Evolutionary conservation across 2,113 vertebrate genomes (phyloP).

Genomic region (Patagioenas fasciata): DNA sequence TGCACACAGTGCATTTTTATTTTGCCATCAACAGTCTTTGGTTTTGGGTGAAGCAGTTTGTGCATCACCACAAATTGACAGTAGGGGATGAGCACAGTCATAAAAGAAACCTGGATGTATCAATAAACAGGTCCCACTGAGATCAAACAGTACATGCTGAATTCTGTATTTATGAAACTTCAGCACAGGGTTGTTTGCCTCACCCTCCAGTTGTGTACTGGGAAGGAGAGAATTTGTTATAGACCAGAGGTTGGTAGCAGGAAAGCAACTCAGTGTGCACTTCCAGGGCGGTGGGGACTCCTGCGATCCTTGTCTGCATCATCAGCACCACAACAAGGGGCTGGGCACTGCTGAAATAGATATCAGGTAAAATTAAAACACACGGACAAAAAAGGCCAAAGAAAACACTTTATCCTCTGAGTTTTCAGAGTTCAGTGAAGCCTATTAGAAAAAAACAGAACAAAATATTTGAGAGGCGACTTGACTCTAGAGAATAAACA

Average conservation of each 20-base stretch:
- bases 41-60: background rate
- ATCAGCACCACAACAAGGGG: fast-evolving
- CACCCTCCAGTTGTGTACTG: background rate
- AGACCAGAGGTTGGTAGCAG: background rate
- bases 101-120: background rate
- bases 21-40: background rate
- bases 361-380: background rate
- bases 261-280: background rate
- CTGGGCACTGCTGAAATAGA: background rate
- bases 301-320: fast-evolving
- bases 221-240: background rate
- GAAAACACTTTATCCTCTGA: background rate
- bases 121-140: background rate
- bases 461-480: background rate
- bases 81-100: background rate
- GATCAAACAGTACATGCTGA: background rate
- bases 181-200: background rate
- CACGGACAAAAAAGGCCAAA: background rate
- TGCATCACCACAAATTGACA: background rate
- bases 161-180: background rate
- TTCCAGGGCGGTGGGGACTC: background rate
- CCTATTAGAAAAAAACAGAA: background rate
- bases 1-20: background rate
- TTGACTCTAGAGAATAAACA: conserved; percentile 5
- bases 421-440: background rate